phyloP scores from a whole-genome alignment of 2,797 vertebrate genomes.

The Chiloscyllium punctatum region DNA sequence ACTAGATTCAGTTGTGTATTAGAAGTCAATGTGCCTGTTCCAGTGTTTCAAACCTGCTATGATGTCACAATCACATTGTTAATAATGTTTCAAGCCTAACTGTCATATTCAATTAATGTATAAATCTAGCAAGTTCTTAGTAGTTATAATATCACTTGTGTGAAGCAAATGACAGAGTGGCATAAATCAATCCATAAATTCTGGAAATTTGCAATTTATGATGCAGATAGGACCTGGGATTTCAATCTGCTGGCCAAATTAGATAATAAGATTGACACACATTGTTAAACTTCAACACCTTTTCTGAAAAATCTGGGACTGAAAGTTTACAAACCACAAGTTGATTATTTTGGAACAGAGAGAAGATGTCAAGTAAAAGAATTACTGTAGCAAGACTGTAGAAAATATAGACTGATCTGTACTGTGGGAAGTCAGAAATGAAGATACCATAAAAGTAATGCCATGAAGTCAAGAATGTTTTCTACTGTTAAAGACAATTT shows the following conservation, averaged over 20 bases:
- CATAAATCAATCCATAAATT: neutral
- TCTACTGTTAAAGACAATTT: neutral
- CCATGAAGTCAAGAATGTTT: neutral
- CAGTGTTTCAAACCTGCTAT: too few species aligned
- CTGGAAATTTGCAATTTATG: neutral
- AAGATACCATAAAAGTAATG: neutral
- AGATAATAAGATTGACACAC: neutral
- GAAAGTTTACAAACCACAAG: neutral
- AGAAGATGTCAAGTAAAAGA: too few species aligned
- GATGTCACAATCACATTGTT: neutral
- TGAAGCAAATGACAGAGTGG: neutral
- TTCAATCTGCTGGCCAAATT: neutral
- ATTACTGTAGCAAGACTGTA: neutral
- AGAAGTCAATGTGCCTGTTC: too few species aligned
- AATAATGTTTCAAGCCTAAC: neutral
- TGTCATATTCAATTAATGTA: neutral
- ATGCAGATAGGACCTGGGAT: neutral
- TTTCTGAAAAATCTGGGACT: neutral
- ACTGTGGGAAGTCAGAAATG: neutral
- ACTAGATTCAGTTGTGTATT: too few species aligned
- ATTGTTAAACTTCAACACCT: neutral
- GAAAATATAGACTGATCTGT: neutral
- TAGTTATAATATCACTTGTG: neutral
- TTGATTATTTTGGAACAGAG: too few species aligned
- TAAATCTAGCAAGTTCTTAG: neutral